A percentile compares a stretch with the other conserved stretches of the same genome.
Evolutionary conservation across 2,797 vertebrate species (phyloP).

Genomic region (Amniataba percoides): DNA sequence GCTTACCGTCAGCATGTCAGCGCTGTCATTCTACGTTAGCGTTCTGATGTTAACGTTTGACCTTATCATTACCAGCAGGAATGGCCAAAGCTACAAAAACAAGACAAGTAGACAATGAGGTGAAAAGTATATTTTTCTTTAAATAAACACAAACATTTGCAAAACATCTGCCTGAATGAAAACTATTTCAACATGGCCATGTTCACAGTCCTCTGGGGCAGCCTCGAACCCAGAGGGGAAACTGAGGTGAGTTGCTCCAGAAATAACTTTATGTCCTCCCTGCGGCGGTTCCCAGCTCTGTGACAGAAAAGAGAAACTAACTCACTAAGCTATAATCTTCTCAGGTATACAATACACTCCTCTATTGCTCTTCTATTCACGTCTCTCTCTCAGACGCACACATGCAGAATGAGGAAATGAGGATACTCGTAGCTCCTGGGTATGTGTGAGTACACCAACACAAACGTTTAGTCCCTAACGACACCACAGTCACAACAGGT

Average conservation of each 20-base stretch:
- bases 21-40: background rate
- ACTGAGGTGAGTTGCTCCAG: constrained; percentile 46
- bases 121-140: background rate
- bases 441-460: constrained; percentile 34
- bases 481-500: constrained; percentile 54
- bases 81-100: background rate
- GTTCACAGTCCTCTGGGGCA: constrained; percentile 13
- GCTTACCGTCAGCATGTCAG: background rate
- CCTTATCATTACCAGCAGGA: background rate
- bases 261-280: constrained; percentile 54
- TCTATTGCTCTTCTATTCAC: constrained; percentile 29
- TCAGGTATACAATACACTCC: constrained; percentile 34
- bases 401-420: constrained; percentile 38
- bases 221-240: constrained; percentile 19
- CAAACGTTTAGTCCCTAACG: constrained; percentile 21
- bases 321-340: constrained; percentile 46
- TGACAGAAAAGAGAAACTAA: constrained; percentile 52
- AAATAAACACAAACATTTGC: background rate
- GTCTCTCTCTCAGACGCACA: constrained; percentile 33
- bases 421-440: constrained; percentile 47
- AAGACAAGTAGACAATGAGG: background rate
- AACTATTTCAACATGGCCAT: background rate
- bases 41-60: background rate
- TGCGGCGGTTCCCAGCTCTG: constrained; percentile 51
- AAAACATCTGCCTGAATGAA: background rate